Base-by-base conservation (phyloP, 2,113 vertebrate genomes). In the Thymallus thymallus region DNA sequence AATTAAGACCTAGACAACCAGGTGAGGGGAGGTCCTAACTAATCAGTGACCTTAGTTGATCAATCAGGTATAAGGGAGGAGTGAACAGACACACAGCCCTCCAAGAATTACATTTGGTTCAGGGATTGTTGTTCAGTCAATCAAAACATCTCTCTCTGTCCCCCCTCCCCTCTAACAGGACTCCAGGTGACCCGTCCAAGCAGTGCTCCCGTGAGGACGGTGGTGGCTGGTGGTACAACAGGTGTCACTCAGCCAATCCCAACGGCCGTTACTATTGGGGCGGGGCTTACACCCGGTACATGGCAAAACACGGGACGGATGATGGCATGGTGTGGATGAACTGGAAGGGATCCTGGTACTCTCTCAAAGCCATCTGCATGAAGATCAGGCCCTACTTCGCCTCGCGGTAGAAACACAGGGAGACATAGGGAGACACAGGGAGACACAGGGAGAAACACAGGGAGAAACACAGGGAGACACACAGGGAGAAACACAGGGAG, bases 291-390 rank as follows among this genome's bases (percentile, higher is more conserved):
- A 95, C 87, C 0, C 87, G 78, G 62, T 78, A 94, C 32, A 97
- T 97, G 95, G 85, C 97, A 80, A 98, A 97, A 65, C 97, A 98
- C 0, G 96, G 98, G 78, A 99, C 98, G 14, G 98, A 99, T 4
- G 98, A 99, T 13, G 98, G 98, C 16, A 30, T 97, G 5, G 97
- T 97, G 0, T 99, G 97, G 97, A 98, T 99, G 97, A 98, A 98
- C 85, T 99, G 95, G 96, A 98, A 96, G 88, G 96, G 96, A 0
- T 98, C 97, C 0, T 99, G 98, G 98, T 96, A 98, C 67, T 99
- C 98, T 0, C 86, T 99, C 85, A 97, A 93, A 85, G 87, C 93
- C 83, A 93, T 97, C 48, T 95, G 93, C 88, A 95, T 99, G 94
- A 99, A 99, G 88, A 95, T 98, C 81, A 91, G 95, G 20, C 97